Evolutionary conservation across 1,140 invertebrate species (phyloP), one percentile per base, ranked within the genome.

Genomic region (Micrasema minimum): DNA sequence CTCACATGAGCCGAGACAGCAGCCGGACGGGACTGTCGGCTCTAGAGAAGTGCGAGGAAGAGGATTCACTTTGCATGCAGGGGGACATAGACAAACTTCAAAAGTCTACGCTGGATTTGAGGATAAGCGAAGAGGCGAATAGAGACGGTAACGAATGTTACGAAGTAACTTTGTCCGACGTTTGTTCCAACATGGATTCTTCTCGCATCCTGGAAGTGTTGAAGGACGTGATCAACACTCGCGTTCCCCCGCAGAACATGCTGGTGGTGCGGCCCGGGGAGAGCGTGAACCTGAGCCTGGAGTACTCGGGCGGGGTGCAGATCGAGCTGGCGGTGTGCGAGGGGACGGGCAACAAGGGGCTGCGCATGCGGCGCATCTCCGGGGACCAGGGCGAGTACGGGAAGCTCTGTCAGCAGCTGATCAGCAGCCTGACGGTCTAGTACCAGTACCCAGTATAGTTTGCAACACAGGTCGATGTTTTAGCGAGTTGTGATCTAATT

Each of bases 361-460:
- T 97, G 68, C 96, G 96, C 78, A 90, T 97, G 88, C 84, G 95
- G 66, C 86, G 94, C 79, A 95, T 97, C 72, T 96, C 94, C 0
- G 96, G 96, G 2, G 95, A 97, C 82, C 93, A 94, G 80, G 86
- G 92, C 69, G 92, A 95, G 78, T 97, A 96, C 79, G 93, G 92
- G 71, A 93, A 94, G 79, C 87, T 97, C 12, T 97, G 95, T 82
- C 92, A 96, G 78, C 93, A 96, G 79, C 83, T 97, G 59, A 93
- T 97, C 48, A 92, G 92, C 50, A 94, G 93, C 78, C 92, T 97
- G 82, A 92, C 90, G 72, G 91, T 91, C 80, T 91, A 75, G 20
- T 20, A 37, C 35, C 23, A n/a, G n/a, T n/a, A n/a, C n/a, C n/a
- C n/a, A n/a, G n/a, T n/a, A n/a, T n/a, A n/a, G n/a, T n/a, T n/a